Base-by-base conservation (phyloP, 2,888 invertebrate genomes). In the Endomychus coccineus region DNA sequence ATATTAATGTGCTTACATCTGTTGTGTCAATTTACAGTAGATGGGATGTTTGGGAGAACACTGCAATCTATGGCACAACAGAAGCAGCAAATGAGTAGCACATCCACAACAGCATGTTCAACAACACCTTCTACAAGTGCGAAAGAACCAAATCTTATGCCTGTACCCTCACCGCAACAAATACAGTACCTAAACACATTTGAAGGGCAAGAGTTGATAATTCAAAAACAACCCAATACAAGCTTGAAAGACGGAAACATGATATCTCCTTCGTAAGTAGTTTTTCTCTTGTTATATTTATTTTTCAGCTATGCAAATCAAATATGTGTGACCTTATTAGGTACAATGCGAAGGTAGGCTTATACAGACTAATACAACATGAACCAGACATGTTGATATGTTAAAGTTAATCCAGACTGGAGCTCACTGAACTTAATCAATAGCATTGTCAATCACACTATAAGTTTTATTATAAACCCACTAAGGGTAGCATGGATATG, bases 101-200 rank as follows among this genome's bases (percentile, higher is more conserved):
- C 62, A 42, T 55, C 62, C 40, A 58, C 61, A 42, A 50, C 63
- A 12, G 54, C 52, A 40, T 64, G 65, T 30, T 34, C 58, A 22
- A 35, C 58, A 24, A 58, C 66, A 11, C 44, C 51, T 23, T 49
- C 53, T 16, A 42, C 49, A 32, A 51, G 45, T 25, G 23, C 36
- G 40, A 86, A 87, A 71, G 88, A 88, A 67, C 85, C 88, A 34
- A 91, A 90, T 67, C 73, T 92, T 59, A 88, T 92, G 85, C 92
- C 92, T 45, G 92, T 94, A 55, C 92, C 94, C 49, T 92, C 92
- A 47, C 94, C 94, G 39, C 91, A 92, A 69, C 92, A 91, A 75
- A 91, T 94, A 62, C 90, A 89, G 53, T 94, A 92, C 73, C 78
- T 92, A 59, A 91, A 89, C 73, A 85, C 90, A 54, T 92, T 94